Base-by-base conservation (phyloP, 1,140 invertebrate genomes). In the Drosophila rufa region DNA sequence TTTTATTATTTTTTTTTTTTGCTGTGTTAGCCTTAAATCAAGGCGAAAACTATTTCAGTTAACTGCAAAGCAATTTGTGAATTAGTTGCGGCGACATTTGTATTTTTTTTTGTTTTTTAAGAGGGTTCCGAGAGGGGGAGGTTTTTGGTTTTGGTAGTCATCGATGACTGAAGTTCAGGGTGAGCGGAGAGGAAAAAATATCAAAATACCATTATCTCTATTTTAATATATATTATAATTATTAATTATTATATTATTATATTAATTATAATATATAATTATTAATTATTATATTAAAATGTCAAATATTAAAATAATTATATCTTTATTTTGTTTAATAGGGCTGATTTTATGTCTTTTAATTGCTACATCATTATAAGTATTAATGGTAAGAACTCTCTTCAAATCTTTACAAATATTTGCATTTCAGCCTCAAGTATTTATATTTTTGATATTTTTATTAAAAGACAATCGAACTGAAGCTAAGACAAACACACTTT, bases 11-110 rank as follows among this genome's bases (percentile, higher is more conserved):
- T 19, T 51, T 48, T 27, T 27, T 51, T 38, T 38, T 66, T 55
- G 80, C 81, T 79, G 81, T 58, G 74, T 50, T 80, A 85, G 75
- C 82, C 82, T 85, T 85, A 79, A 82, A 58, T 62, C 82, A 85
- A 85, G 82, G 82, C 82, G 69, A 82, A 78, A 73, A 59, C 53
- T 25, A 75, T 86, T 86, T 71, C 77, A 81, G 53, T 85, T 78
- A 85, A 79, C 64, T 68, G 80, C 82, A 71, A 81, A 70, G 51
- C 79, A 69, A 79, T 85, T 81, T 86, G 65, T 75, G 61, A 86
- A 86, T 68, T 79, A 75, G 69, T 73, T 73, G 69, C 27, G 69
- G 69, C 67, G 53, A 73, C 69, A 71, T 43, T 73, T 73, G 53
- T 33, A 22, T 30, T 67, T 74, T 48, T 64, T 57, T 25, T 25